Evolutionary conservation across 2,888 invertebrate species (phyloP).

Genomic region (Scaptomyza polygonia): DNA sequence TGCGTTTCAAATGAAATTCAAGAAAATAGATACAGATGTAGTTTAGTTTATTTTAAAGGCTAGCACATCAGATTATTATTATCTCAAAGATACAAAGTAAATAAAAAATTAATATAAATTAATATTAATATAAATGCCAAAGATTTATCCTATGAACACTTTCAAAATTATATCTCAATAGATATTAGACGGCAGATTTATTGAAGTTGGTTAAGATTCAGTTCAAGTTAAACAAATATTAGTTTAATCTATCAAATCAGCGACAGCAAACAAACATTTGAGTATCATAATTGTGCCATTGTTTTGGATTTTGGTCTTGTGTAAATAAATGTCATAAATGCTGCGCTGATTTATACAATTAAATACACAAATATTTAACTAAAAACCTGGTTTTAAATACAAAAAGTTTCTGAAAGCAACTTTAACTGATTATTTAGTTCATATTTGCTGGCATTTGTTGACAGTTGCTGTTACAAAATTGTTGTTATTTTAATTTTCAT

Average conservation of each 20-base stretch:
- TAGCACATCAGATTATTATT: too few relatives aligned
- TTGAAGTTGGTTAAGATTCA: neutral
- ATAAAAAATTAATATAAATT: too few relatives aligned
- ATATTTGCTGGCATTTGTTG: too few relatives aligned
- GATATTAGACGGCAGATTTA: neutral
- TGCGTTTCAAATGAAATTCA: too few relatives aligned
- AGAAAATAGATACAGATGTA: too few relatives aligned
- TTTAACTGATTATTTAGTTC: too few relatives aligned
- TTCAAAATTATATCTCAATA: neutral
- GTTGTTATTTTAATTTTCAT: slow-evolving; percentile 35
- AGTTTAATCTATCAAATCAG: neutral
- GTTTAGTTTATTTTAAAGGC: too few relatives aligned
- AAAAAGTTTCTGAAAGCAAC: too few relatives aligned
- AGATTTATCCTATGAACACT: too few relatives aligned
- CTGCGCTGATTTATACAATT: neutral
- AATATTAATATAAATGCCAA: too few relatives aligned
- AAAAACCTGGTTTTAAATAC: too few relatives aligned
- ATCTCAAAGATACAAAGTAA: too few relatives aligned
- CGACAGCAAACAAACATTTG: neutral
- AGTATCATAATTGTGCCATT: neutral
- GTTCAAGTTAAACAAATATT: neutral
- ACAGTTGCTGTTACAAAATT: slow-evolving; percentile 21
- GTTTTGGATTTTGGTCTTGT: neutral
- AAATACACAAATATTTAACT: neutral
- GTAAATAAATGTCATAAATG: neutral